Conservation (phyloP, 2,113 vertebrate species). For the human region GRCh38 chr5:43875501-43876000, state of each 20-base stretch:
- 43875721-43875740: background rate
- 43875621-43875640: background rate
- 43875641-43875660: background rate
- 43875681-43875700: constrained; percentile 26
- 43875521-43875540: constrained; percentile 27
- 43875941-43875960: constrained; percentile 48
- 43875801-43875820: constrained; percentile 67
- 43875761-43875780: background rate
- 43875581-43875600: background rate
- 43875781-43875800: background rate
- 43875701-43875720: constrained; percentile 44
- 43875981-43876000: constrained; percentile 61
- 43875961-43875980: constrained; percentile 66
- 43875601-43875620: background rate
- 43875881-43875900: constrained; percentile 56
- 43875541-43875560: background rate
- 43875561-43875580: constrained; percentile 10
- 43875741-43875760: constrained; percentile 17
- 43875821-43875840: constrained; percentile 40
- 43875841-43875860: background rate
- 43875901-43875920: constrained; percentile 72
- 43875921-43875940: constrained; percentile 67
- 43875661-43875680: background rate
- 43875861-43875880: background rate
- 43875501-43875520: constrained; percentile 16